These are phyloP conservation scores for Formica exsecta DNA, from an alignment of 1,140 invertebrate species.

Conservation along the genomic window DNA sequence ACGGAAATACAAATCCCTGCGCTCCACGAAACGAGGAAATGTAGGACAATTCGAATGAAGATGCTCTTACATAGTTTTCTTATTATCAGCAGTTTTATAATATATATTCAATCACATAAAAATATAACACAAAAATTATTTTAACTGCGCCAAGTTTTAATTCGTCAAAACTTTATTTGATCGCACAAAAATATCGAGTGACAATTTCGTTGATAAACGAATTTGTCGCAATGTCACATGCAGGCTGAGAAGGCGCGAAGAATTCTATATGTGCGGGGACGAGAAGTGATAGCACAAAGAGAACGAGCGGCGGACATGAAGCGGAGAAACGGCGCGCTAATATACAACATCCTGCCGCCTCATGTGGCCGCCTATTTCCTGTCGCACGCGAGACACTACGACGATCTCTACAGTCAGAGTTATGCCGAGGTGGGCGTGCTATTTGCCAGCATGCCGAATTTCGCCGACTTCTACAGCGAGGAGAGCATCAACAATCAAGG, in stretches of 20 bases:
- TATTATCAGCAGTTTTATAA: not conserved
- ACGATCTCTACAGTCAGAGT: conserved; percentile 97
- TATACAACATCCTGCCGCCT: conserved; percentile 95
- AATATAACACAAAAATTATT: not conserved
- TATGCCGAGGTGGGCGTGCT: conserved; percentile 96
- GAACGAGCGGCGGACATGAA: conserved; percentile 95
- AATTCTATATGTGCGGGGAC: conserved; percentile 91
- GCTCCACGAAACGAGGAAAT: not conserved
- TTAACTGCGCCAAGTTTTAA: not conserved
- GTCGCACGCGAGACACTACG: conserved; percentile 92
- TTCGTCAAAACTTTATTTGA: not conserved
- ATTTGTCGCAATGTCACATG: conserved; percentile 13
- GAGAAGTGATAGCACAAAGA: conserved; percentile 92
- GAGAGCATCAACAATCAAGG: conserved; percentile 98
- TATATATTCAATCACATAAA: not conserved
- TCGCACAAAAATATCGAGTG: not conserved
- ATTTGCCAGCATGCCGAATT: conserved; percentile 98
- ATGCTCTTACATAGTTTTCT: not conserved
- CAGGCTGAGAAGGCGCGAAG: conserved; percentile 93
- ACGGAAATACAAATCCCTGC: not conserved
- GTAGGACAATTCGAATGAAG: too few species aligned
- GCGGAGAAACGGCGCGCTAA: conserved; percentile 95
- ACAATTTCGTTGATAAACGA: not conserved
- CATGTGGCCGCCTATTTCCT: conserved; percentile 97
- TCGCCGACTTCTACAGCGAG: conserved; percentile 97